A percentile compares a stretch with the other conserved stretches of the same genome.
phyloP scores from a whole-genome alignment of 2,888 invertebrate genomes.

The Clivina fossor region DNA sequence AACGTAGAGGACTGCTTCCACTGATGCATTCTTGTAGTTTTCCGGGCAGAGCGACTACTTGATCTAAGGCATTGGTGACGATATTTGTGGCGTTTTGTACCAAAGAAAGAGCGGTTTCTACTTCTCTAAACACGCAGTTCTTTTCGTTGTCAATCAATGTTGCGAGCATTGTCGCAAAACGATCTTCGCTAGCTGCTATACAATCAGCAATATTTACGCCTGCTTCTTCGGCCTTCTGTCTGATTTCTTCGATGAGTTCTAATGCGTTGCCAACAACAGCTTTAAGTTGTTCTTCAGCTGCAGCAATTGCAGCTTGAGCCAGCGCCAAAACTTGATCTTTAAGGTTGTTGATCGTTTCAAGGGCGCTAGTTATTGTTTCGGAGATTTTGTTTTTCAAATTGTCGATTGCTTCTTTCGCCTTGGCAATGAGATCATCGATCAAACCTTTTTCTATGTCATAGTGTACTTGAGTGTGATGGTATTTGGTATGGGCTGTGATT shows the following conservation, averaged over 20 bases:
- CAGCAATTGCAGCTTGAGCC: background rate
- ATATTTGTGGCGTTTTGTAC: slow-evolving; percentile 1
- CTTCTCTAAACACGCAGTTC: slow-evolving; percentile 11
- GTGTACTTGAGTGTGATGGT: no score
- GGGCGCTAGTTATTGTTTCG: background rate
- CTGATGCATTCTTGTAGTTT: slow-evolving; percentile 3
- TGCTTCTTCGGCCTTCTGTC: background rate
- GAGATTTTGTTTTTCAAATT: background rate
- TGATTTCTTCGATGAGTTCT: slow-evolving; percentile 9
- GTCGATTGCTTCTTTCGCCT: slow-evolving; percentile 12
- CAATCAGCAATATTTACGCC: slow-evolving; percentile 19
- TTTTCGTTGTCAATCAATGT: background rate
- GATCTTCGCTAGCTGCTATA: slow-evolving; percentile 2
- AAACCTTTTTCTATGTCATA: no score
- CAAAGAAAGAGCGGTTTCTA: slow-evolving; percentile 3
- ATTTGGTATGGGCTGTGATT: no score
- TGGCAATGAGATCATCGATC: background rate
- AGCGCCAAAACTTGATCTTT: background rate
- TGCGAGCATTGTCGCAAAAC: background rate
- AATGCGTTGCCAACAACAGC: background rate
- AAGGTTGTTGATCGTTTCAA: background rate
- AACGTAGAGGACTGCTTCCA: background rate
- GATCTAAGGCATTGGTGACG: background rate
- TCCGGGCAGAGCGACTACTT: slow-evolving; percentile 1
- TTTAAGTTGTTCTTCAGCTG: background rate